phyloP scores from a whole-genome alignment of 2,888 invertebrate genomes.

The Patella caerulea region DNA sequence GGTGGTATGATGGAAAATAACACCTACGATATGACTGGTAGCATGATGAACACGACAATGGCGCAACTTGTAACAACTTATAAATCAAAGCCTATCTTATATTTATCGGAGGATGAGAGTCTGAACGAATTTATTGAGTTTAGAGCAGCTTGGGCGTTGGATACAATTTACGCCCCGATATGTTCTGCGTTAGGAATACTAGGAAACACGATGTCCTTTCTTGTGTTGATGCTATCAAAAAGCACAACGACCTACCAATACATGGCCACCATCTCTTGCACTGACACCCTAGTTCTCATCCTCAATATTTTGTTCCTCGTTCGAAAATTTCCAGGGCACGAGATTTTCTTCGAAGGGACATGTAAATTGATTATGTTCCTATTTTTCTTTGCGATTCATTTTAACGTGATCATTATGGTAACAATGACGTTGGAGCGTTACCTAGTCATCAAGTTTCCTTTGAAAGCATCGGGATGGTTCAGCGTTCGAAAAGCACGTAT shows the following conservation, averaged over 20 bases:
- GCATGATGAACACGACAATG: background rate
- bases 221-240: constrained; percentile 18
- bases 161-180: constrained; percentile 19
- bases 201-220: constrained; percentile 29
- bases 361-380: constrained; percentile 31
- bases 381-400: constrained; percentile 30
- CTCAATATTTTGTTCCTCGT: constrained; percentile 29
- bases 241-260: constrained; percentile 29
- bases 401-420: constrained; percentile 27
- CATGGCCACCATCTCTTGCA: constrained; percentile 28
- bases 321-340: constrained; percentile 30
- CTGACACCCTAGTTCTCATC: constrained; percentile 31
- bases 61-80: background rate
- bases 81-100: constrained; percentile 1
- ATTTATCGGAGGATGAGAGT: constrained; percentile 13
- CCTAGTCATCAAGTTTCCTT: constrained; percentile 29
- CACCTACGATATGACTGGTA: background rate
- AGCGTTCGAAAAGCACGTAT: constrained; percentile 7
- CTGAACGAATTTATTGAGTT: constrained; percentile 21
- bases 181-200: constrained; percentile 24
- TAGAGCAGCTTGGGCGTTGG: constrained; percentile 11
- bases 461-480: constrained; percentile 23
- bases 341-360: constrained; percentile 20
- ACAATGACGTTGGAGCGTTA: constrained; percentile 34
- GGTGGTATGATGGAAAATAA: background rate